Evolutionary conservation across 2,888 invertebrate genomes (phyloP).

Genomic region (Agonopterix alstromeriana): DNA sequence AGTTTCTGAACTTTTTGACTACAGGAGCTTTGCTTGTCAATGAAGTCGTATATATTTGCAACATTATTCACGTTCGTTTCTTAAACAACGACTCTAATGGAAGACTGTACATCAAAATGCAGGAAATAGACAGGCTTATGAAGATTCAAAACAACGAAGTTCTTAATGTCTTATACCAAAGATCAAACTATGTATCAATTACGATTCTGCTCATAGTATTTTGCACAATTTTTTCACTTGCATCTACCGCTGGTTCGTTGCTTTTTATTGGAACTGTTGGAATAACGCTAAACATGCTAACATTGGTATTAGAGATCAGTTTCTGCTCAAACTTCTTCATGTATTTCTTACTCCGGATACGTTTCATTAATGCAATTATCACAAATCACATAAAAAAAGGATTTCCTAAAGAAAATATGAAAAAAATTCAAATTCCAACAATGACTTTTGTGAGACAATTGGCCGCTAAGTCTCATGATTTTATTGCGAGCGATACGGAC

Average conservation of each 20-base stretch:
- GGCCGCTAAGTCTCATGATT: background rate
- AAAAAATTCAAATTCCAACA: background rate
- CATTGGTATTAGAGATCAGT: background rate
- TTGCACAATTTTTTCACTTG: conserved; percentile 10
- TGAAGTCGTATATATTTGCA: conserved; percentile 19
- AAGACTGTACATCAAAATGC: conserved; percentile 35
- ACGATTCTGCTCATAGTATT: conserved; percentile 5
- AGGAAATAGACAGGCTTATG: conserved; percentile 45
- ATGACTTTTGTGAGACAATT: background rate
- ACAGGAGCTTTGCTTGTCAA: conserved; percentile 11
- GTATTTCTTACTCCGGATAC: conserved; percentile 5
- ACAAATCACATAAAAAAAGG: background rate
- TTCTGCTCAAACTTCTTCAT: conserved; percentile 6
- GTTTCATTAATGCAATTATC: conserved; percentile 4
- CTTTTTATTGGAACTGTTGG: conserved; percentile 2
- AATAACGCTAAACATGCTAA: background rate
- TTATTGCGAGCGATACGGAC: conserved; percentile 1
- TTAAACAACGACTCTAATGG: conserved; percentile 32
- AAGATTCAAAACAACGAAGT: conserved; percentile 25
- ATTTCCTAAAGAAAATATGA: too few species aligned
- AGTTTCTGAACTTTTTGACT: conserved; percentile 1
- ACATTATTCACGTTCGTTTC: conserved; percentile 38
- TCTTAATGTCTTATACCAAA: background rate
- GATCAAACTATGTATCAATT: background rate
- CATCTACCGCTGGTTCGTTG: background rate